These are phyloP conservation scores for Nycticorax nycticorax DNA, from an alignment of 2,113 vertebrate genomes.

Conservation along the genomic window DNA sequence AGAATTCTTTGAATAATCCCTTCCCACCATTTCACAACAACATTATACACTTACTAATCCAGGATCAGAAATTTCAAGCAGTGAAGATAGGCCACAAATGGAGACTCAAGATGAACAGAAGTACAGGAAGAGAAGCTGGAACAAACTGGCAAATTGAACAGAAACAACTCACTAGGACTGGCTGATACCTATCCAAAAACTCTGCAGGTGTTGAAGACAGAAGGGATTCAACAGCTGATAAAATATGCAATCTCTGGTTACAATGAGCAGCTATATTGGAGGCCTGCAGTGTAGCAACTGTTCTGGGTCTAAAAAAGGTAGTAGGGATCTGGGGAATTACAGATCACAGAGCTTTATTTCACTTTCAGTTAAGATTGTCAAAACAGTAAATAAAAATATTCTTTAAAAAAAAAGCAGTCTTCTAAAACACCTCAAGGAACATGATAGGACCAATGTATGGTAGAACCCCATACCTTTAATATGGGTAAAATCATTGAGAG, in stretches of 20 bases:
- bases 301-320: not conserved
- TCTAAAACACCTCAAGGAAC: not conserved
- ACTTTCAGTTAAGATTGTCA: not conserved
- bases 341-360: not conserved
- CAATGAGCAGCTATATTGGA: not conserved
- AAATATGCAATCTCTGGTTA: not conserved
- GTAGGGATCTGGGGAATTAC: not conserved
- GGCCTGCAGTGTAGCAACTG: not conserved
- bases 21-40: not conserved
- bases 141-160: not conserved
- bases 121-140: not conserved
- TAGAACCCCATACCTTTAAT: not conserved
- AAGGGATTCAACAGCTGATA: not conserved
- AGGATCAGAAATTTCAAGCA: not conserved
- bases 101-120: not conserved
- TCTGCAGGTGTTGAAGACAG: not conserved
- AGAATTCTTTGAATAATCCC: not conserved
- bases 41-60: not conserved
- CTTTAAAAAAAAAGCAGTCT: not conserved
- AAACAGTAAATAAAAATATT: not conserved
- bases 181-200: not conserved
- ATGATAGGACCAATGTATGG: not conserved
- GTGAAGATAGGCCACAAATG: not conserved
- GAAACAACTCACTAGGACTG: not conserved
- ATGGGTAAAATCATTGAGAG: not conserved